These are phyloP conservation scores for Machimus rusticus DNA, from an alignment of 2,888 invertebrate species.

Conservation along the genomic window DNA sequence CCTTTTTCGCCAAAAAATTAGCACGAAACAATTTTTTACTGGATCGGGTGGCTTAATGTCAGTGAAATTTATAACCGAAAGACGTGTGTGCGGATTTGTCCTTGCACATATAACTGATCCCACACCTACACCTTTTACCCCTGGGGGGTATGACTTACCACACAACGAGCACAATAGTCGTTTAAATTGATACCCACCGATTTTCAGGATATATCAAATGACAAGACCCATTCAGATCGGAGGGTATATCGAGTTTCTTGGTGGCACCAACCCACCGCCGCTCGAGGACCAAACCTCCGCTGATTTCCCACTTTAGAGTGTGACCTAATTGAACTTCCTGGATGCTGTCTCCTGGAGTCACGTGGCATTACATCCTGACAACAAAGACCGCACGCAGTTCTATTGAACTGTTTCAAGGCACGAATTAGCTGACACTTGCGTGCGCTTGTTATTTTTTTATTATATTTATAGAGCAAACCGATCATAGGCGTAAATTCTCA, in stretches of 20 bases:
- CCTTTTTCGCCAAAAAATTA: constrained; percentile 43
- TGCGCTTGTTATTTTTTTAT: not conserved
- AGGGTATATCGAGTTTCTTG: constrained; percentile 25
- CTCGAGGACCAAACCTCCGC: not conserved
- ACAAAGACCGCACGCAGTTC: constrained; percentile 39
- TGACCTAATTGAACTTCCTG: constrained; percentile 42
- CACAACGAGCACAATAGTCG: constrained; percentile 4
- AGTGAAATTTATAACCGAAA: constrained; percentile 44
- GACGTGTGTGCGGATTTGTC: constrained; percentile 43
- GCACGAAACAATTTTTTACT: constrained; percentile 46
- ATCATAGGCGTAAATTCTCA: not conserved
- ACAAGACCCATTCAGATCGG: not conserved
- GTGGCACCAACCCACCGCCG: not conserved
- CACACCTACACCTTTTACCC: not conserved
- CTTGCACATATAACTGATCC: not conserved
- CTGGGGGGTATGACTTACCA: not conserved
- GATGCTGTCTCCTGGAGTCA: constrained; percentile 35
- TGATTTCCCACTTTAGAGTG: constrained; percentile 10
- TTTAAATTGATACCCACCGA: constrained; percentile 12
- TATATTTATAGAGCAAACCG: not conserved
- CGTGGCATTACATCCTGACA: constrained; percentile 37
- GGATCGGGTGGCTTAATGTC: constrained; percentile 47
- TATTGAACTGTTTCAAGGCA: constrained; percentile 14
- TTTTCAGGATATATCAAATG: not conserved
- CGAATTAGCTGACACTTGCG: constrained; percentile 36